A percentile compares a stretch with the other conserved stretches of the same genome.
phyloP scores from a whole-genome alignment of 2,888 invertebrate genomes.

The Drosophila testacea region DNA sequence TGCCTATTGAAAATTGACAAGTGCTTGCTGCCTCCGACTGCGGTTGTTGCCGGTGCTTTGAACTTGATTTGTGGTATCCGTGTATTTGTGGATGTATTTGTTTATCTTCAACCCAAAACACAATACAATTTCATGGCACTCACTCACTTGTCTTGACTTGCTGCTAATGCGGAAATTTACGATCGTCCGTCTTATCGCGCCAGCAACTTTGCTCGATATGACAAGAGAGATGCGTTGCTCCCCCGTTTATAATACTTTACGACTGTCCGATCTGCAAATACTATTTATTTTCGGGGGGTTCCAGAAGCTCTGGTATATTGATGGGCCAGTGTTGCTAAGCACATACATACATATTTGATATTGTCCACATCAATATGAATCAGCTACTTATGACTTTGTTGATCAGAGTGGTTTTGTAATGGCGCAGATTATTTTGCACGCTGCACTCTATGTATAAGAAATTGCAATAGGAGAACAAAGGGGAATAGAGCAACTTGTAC shows the following conservation, averaged over 20 bases:
- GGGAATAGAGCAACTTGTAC: not conserved
- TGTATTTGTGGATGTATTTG: conserved; percentile 27
- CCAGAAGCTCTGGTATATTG: not conserved
- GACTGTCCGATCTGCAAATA: conserved; percentile 12
- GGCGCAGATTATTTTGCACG: conserved; percentile 61
- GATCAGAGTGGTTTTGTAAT: conserved; percentile 28
- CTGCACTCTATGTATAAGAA: conserved; percentile 39
- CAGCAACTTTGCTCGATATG: conserved; percentile 50
- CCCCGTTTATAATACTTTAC: conserved; percentile 18
- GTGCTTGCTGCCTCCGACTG: conserved; percentile 27
- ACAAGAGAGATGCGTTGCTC: conserved; percentile 8
- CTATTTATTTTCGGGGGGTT: conserved; percentile 8
- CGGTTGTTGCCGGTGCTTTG: conserved; percentile 48
- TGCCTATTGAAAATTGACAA: conserved; percentile 52
- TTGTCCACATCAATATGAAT: conserved; percentile 4
- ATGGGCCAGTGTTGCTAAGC: not conserved
- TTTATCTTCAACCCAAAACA: conserved; percentile 30
- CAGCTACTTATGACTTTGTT: conserved; percentile 1
- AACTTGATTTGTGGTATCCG: conserved; percentile 73
- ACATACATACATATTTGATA: not conserved
- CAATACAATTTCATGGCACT: conserved; percentile 55
- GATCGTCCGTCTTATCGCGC: conserved; percentile 52
- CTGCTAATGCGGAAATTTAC: conserved; percentile 66
- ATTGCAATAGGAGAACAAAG: not conserved
- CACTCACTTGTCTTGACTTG: conserved; percentile 46